phyloP scores from a whole-genome alignment of 2,797 vertebrate genomes.

The Thripadectes ignobilis region DNA sequence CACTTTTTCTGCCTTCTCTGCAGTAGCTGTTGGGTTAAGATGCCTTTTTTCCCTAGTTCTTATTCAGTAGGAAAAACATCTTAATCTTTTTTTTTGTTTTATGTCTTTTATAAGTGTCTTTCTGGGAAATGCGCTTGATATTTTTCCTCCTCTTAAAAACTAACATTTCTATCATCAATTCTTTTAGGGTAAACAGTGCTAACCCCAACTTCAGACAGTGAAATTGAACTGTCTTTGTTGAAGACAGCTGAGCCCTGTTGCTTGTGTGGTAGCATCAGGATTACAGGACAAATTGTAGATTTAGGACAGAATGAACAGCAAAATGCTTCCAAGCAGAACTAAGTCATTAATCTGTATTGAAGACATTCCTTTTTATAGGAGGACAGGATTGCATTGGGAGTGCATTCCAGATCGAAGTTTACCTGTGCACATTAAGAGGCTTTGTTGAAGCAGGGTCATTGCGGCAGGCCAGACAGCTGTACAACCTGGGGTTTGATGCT shows the following conservation, averaged over 20 bases:
- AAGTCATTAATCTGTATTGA: background rate
- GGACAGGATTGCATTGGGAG: background rate
- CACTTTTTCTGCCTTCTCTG: background rate
- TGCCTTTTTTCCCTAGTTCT: background rate
- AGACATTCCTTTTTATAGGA: background rate
- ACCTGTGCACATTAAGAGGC: background rate
- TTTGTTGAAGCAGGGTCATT: background rate
- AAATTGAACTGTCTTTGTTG: background rate
- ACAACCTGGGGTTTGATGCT: background rate
- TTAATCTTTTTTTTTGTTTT: background rate
- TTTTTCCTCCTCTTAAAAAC: background rate
- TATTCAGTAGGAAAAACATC: background rate
- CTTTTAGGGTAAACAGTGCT: background rate
- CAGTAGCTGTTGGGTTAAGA: background rate
- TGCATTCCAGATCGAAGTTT: background rate
- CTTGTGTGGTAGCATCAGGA: background rate
- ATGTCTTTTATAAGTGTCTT: background rate
- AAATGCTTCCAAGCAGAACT: background rate
- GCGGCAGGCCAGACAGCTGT: background rate
- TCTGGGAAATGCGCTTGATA: background rate
- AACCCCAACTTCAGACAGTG: background rate
- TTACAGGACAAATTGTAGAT: background rate
- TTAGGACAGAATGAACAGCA: background rate
- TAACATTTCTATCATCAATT: background rate
- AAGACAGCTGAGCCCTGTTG: background rate